Conservation (phyloP, 2,888 invertebrate genomes). For the Pseudococcus jackbeardsleyi region DNA sequence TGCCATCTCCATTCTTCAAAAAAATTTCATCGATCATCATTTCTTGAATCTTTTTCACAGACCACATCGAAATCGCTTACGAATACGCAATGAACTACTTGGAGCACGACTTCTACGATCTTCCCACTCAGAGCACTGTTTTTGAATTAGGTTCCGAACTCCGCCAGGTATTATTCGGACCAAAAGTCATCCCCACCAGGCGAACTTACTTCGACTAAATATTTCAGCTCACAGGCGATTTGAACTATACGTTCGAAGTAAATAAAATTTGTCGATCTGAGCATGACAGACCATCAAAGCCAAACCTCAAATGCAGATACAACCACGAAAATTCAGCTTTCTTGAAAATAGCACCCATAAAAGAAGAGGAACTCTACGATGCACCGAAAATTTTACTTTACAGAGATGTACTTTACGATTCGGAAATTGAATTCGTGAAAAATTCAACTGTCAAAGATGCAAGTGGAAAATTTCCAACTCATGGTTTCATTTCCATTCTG, state of each 20-base stretch:
- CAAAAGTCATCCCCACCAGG: too few species aligned
- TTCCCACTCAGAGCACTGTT: too few species aligned
- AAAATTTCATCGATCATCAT: too few species aligned
- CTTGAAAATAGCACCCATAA: constrained; percentile 81
- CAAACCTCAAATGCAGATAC: constrained; percentile 81
- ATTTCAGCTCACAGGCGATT: background rate
- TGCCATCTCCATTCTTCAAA: too few species aligned
- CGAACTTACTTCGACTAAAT: background rate
- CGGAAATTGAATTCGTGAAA: constrained; percentile 88
- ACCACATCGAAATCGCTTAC: too few species aligned
- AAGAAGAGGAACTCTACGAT: constrained; percentile 84
- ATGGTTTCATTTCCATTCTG: too few species aligned
- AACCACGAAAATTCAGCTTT: constrained; percentile 79
- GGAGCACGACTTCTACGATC: too few species aligned
- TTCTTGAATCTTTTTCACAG: too few species aligned
- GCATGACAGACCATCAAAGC: constrained; percentile 67
- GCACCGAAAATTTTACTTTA: constrained; percentile 88
- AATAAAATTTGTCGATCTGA: background rate
- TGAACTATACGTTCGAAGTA: background rate
- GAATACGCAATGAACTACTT: too few species aligned
- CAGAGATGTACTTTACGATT: constrained; percentile 89
- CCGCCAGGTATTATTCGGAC: too few species aligned
- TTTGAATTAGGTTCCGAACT: too few species aligned
- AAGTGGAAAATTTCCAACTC: constrained; percentile 82
- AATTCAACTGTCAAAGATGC: constrained; percentile 67